Percentiles rank a stretch among this genome's conserved stretches.
Evolutionary conservation across 2,888 invertebrate genomes (phyloP).

Genomic region (Erebia epiphron): DNA sequence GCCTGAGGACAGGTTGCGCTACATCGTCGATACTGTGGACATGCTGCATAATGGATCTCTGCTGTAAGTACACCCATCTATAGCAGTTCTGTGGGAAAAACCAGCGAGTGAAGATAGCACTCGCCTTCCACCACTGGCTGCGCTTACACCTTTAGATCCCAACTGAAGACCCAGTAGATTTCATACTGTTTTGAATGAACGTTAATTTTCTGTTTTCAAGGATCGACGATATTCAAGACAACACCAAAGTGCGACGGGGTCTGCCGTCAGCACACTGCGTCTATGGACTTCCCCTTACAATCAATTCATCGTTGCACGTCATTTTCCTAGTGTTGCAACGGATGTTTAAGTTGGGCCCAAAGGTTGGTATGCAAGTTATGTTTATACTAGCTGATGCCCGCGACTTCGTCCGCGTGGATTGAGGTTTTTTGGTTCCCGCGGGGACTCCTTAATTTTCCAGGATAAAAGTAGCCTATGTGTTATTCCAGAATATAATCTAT

Average conservation of each 20-base stretch:
- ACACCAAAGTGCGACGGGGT: conserved; percentile 25
- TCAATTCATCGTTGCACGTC: conserved; percentile 25
- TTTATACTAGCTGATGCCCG: no score
- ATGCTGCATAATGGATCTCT: conserved; percentile 21
- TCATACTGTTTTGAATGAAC: not conserved
- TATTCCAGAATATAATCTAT: no score
- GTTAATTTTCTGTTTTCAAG: conserved; percentile 13
- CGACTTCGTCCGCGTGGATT: no score
- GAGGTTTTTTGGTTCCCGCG: no score
- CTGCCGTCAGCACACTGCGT: conserved; percentile 37
- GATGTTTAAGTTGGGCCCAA: conserved; percentile 12
- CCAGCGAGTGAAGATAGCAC: conserved; percentile 19
- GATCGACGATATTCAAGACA: conserved; percentile 39
- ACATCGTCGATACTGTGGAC: conserved; percentile 2
- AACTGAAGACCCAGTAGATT: no score
- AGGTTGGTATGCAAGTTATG: conserved; percentile 14
- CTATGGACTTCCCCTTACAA: conserved; percentile 33
- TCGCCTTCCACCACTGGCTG: conserved; percentile 34
- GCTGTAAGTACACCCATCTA: conserved; percentile 27
- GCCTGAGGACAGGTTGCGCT: conserved; percentile 12
- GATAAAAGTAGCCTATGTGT: no score
- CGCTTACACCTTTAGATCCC: not conserved
- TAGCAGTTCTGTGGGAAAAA: not conserved
- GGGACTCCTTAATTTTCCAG: no score
- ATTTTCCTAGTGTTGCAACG: conserved; percentile 13